Evolutionary conservation across 2,113 vertebrate genomes (phyloP).

Genomic region (Neogobius melanostomus): DNA sequence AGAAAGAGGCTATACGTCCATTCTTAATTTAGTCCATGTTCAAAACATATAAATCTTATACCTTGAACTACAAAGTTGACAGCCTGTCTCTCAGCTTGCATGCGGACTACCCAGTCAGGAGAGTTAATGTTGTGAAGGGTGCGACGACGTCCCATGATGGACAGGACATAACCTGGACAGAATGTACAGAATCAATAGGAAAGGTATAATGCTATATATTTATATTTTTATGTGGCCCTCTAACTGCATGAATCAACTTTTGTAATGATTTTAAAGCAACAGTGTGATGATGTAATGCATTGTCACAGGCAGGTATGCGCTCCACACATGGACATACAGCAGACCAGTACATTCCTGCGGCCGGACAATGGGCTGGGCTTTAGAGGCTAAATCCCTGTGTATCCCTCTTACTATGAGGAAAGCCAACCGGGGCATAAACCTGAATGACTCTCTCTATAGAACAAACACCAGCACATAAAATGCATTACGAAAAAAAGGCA

Average conservation of each 20-base stretch:
- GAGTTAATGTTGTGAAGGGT: conserved; percentile 81
- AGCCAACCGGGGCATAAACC: conserved; percentile 58
- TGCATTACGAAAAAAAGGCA: conserved; percentile 23
- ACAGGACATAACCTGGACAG: conserved; percentile 82
- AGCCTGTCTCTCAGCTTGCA: conserved; percentile 90
- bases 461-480: conserved; percentile 37
- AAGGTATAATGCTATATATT: neutral
- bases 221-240: no score
- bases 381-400: conserved; percentile 66
- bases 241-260: neutral
- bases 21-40: no score
- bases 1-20: no score
- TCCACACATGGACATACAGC: conserved; percentile 37
- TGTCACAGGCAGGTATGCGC: conserved; percentile 47
- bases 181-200: neutral
- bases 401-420: conserved; percentile 61
- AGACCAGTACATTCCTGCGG: conserved; percentile 72
- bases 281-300: conserved; percentile 38
- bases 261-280: conserved; percentile 2
- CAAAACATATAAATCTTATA: conserved; percentile 40
- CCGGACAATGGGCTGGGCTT: conserved; percentile 69
- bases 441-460: conserved; percentile 63
- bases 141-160: conserved; percentile 87
- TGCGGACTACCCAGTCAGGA: conserved; percentile 76
- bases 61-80: conserved; percentile 95